phyloP scores from a whole-genome alignment of 2,113 vertebrate species.

The Oplegnathus fasciatus region DNA sequence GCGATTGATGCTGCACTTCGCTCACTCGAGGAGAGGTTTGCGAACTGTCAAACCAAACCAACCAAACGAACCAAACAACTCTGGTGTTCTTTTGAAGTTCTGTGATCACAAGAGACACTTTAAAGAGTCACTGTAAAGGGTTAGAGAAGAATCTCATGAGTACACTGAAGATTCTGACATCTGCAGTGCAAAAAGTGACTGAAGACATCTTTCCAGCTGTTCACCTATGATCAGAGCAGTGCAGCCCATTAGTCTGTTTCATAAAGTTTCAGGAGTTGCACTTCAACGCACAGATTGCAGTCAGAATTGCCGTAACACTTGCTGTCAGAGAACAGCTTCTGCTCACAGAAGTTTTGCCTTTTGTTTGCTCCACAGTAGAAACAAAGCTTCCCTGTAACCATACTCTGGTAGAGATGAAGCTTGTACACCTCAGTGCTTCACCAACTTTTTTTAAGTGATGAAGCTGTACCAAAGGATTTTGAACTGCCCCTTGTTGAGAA shows the following conservation, averaged over 20 bases:
- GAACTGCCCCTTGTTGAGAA: too few relatives aligned
- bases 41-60: slow-evolving; percentile 21
- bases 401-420: too few relatives aligned
- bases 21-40: slow-evolving; percentile 10
- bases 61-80: too few relatives aligned
- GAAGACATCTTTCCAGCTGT: slow-evolving; percentile 19
- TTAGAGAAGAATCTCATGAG: slow-evolving; percentile 20
- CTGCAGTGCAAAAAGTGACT: neutral
- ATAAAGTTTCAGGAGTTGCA: neutral
- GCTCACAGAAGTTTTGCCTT: neutral
- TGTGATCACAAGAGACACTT: slow-evolving; percentile 41
- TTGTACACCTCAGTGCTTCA: too few relatives aligned
- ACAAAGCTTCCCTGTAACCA: neutral
- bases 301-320: neutral
- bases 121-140: slow-evolving; percentile 27
- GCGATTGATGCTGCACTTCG: slow-evolving; percentile 15
- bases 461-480: too few relatives aligned
- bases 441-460: too few relatives aligned
- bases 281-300: neutral
- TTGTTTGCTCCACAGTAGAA: neutral
- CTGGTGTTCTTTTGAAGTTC: slow-evolving; percentile 30
- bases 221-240: slow-evolving; percentile 17
- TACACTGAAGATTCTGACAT: slow-evolving; percentile 17
- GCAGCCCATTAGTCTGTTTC: neutral
- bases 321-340: neutral